Base-by-base conservation (phyloP, 2,113 vertebrate species). In the Sterrhoptilus dennistouni region DNA sequence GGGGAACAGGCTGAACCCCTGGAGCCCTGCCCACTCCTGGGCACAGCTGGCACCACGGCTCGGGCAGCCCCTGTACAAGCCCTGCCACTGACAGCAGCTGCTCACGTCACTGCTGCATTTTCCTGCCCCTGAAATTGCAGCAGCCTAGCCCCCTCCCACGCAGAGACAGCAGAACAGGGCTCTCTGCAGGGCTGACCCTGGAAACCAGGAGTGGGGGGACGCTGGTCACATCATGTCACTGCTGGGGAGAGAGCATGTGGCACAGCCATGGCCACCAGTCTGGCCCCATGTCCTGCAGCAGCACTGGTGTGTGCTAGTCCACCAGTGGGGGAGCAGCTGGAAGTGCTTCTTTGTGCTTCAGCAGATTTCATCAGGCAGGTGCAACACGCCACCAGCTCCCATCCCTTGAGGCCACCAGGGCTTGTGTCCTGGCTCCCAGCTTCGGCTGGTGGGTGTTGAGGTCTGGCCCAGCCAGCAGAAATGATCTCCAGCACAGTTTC, bases 241-340 rank as follows among this genome's bases (percentile, higher is more conserved):
- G 17, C 40, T 33, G 45, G 27, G 59, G 47, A 53, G 0, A 1
- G 36, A 52, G n/a, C 21, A 35, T 1, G 3, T 2, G 9, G 45
- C 79, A 44, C 6, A 3, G 50, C 28, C 54, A 29, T 0, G 11
- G 22, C 44, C 29, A 52, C 2, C 56, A 33, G 45, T 4, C 25
- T 23, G 78, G 14, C 7, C 3, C 61, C 21, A 9, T 5, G 35
- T 24, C 45, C 38, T 53, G n/a, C 11, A 2, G 70, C 40, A 40
- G 44, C 35, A 2, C 38, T 0, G 0, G 25, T 2, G 1, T 0
- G 6, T 54, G 59, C 53, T 2, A 1, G 24, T 33, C 33, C 56
- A 23, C 28, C 24, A 16, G 49, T 5, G 1, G 1, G 31, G n/a
- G 17, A 81, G 50, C 49, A 7, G 66, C 36, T 35, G 19, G 12